These are phyloP conservation scores for Thripadectes ignobilis DNA, from an alignment of 2,797 vertebrate genomes.

Conservation along the genomic window DNA sequence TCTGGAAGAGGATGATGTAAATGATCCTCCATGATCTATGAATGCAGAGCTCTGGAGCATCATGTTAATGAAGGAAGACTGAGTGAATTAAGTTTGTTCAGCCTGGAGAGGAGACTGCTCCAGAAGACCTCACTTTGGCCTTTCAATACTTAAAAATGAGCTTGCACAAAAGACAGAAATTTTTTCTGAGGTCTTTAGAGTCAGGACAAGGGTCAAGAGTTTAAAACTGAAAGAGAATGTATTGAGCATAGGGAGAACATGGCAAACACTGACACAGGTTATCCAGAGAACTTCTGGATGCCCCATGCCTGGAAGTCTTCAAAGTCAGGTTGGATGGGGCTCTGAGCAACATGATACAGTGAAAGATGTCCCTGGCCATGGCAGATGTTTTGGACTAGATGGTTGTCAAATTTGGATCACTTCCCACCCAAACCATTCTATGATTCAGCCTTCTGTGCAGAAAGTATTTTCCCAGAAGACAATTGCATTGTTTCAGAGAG, in stretches of 20 bases:
- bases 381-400: background rate
- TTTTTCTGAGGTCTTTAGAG: background rate
- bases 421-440: background rate
- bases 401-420: background rate
- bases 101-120: background rate
- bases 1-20: background rate
- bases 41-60: background rate
- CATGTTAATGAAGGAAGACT: background rate
- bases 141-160: background rate
- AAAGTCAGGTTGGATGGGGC: background rate
- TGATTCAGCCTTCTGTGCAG: background rate
- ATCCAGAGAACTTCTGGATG: background rate
- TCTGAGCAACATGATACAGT: background rate
- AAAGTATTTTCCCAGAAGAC: background rate
- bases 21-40: background rate
- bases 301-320: fast-evolving
- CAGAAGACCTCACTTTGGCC: background rate
- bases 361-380: background rate
- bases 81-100: background rate
- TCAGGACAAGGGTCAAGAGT: background rate
- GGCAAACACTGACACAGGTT: background rate
- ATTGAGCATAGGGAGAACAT: too few species aligned
- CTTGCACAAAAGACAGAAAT: background rate
- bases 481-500: background rate
- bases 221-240: background rate